Conservation (phyloP, 2,797 vertebrate genomes). For the Salmo trutta region DNA sequence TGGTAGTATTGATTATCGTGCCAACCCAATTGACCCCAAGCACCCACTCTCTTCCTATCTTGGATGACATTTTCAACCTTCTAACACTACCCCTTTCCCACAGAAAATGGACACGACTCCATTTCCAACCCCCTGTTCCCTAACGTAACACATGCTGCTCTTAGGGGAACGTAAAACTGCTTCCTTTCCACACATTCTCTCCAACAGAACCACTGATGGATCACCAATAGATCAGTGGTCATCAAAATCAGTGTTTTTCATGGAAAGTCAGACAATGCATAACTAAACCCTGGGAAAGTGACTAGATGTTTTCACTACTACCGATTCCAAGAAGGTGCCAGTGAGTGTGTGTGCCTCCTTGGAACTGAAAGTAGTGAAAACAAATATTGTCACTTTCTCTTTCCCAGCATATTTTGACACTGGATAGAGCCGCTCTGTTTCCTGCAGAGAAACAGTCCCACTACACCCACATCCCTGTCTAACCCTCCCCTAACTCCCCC, state of each 20-base stretch:
- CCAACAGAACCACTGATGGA: neutral
- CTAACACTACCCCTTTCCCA: slow-evolving; percentile 38
- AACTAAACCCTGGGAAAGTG: slow-evolving; percentile 10
- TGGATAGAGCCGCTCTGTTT: slow-evolving; percentile 46
- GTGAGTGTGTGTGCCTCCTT: slow-evolving; percentile 1
- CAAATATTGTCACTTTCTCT: slow-evolving; percentile 18
- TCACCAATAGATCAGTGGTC: neutral
- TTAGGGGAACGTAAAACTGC: slow-evolving; percentile 17
- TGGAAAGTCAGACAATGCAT: neutral
- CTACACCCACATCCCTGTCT: slow-evolving; percentile 34
- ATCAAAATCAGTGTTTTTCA: neutral
- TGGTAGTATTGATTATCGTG: slow-evolving; percentile 43
- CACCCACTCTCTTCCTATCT: slow-evolving; percentile 15
- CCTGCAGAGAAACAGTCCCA: slow-evolving; percentile 31
- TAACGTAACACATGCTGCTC: slow-evolving; percentile 7
- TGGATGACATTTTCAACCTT: slow-evolving; percentile 25
- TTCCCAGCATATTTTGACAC: slow-evolving; percentile 62
- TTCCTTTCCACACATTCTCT: neutral
- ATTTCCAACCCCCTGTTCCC: slow-evolving; percentile 12
- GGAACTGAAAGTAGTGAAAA: slow-evolving; percentile 11
- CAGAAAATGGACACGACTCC: slow-evolving; percentile 47
- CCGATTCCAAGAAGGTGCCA: neutral
- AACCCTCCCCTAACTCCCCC: slow-evolving; percentile 19
- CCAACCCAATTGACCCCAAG: slow-evolving; percentile 54
- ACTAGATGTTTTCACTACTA: slow-evolving; percentile 7